Percentiles rank a stretch among this genome's conserved stretches.
These are phyloP conservation scores for Trachymyrmex septentrionalis DNA, from an alignment of 1,140 invertebrate genomes.

Conservation along the genomic window DNA sequence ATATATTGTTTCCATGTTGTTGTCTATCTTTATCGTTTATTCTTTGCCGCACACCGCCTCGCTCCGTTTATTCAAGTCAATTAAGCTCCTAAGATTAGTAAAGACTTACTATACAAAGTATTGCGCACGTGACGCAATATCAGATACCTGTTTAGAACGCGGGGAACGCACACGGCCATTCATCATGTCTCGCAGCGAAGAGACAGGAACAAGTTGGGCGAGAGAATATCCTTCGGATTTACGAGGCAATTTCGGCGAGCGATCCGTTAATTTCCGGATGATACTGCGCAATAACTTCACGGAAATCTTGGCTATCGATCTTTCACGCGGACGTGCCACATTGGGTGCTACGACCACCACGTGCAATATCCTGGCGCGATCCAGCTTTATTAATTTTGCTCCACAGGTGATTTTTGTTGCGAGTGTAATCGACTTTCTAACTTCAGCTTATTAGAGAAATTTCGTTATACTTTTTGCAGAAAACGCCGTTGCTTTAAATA, in stretches of 20 bases:
- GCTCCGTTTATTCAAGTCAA: slow-evolving; percentile 11
- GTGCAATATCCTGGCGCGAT: slow-evolving; percentile 12
- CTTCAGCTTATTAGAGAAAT: neutral
- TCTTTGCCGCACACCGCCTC: neutral
- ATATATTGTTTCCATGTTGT: neutral
- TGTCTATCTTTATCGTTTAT: neutral
- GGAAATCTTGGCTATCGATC: slow-evolving; percentile 77
- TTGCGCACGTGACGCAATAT: slow-evolving; percentile 71
- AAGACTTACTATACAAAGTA: slow-evolving; percentile 13
- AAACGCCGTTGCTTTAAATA: neutral
- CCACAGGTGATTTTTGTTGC: neutral
- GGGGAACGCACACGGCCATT: slow-evolving; percentile 71
- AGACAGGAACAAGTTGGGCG: slow-evolving; percentile 26
- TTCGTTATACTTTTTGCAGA: neutral
- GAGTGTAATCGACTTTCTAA: neutral
- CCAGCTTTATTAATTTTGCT: slow-evolving; percentile 69
- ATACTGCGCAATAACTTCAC: slow-evolving; percentile 73
- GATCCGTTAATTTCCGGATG: slow-evolving; percentile 79
- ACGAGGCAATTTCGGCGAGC: slow-evolving; percentile 79
- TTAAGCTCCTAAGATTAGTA: slow-evolving; percentile 58
- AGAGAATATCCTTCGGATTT: slow-evolving; percentile 66
- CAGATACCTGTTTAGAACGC: slow-evolving; percentile 80
- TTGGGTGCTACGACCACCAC: neutral
- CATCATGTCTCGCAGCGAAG: slow-evolving; percentile 70
- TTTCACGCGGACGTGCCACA: slow-evolving; percentile 3